Conservation (phyloP, 2,797 vertebrate species). For the Limosa lapponica region DNA sequence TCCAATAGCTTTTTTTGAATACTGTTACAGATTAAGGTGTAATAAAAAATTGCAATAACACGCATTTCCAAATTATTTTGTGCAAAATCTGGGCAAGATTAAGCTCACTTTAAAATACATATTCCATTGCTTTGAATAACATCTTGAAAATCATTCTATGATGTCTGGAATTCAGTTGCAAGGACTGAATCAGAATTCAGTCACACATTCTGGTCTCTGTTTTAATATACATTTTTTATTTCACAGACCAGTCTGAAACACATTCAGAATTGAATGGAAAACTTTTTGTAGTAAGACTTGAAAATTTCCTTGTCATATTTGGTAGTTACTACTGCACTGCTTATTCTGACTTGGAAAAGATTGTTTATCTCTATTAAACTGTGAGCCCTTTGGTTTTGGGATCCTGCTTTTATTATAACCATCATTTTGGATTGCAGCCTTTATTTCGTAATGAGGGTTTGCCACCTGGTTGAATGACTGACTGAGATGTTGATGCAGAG, state of each 20-base stretch:
- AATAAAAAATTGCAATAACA: neutral
- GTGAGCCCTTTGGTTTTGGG: neutral
- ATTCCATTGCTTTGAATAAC: neutral
- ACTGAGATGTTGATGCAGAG: neutral
- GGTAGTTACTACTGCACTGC: neutral
- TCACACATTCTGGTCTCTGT: neutral
- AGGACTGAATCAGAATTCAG: conserved; percentile 15
- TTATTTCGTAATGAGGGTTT: conserved; percentile 3
- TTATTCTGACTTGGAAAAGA: neutral
- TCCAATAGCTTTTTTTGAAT: neutral
- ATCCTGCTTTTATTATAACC: neutral
- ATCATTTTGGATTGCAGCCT: neutral
- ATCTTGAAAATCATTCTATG: conserved; percentile 22
- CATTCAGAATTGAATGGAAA: neutral
- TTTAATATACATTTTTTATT: neutral
- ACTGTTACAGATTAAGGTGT: neutral
- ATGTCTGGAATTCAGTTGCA: conserved; percentile 21
- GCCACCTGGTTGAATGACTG: neutral
- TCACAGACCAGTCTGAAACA: neutral
- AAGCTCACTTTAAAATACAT: neutral
- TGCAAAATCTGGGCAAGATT: conserved; percentile 23
- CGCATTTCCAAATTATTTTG: neutral
- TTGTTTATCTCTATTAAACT: neutral
- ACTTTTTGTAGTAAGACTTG: neutral
- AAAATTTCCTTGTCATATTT: neutral